Conservation (phyloP, 2,888 invertebrate genomes). For the Phaonia tiefii region DNA sequence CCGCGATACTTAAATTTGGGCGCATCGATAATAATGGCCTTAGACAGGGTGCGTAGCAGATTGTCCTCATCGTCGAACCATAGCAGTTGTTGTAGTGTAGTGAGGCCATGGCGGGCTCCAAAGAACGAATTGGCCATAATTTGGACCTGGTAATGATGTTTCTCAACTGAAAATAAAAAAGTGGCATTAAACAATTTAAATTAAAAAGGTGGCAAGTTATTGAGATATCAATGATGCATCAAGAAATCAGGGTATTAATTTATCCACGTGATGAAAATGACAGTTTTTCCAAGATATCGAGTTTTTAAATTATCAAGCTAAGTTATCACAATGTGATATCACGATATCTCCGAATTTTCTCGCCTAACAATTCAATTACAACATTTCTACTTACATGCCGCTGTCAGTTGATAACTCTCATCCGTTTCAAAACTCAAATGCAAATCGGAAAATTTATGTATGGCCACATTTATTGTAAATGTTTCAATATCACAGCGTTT, state of each 20-base stretch:
- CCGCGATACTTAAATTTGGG: conserved; percentile 91
- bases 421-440: conserved; percentile 86
- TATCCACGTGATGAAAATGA: too few species aligned
- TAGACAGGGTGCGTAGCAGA: conserved; percentile 84
- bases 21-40: conserved; percentile 87
- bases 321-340: too few species aligned
- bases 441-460: conserved; percentile 83
- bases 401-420: conserved; percentile 87
- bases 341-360: too few species aligned
- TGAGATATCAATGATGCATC: too few species aligned
- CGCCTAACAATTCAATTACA: too few species aligned
- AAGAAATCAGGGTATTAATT: too few species aligned
- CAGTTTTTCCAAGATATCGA: too few species aligned
- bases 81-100: conserved; percentile 89
- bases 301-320: too few species aligned
- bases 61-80: conserved; percentile 88
- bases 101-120: conserved; percentile 89
- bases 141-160: conserved; percentile 82
- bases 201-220: too few species aligned
- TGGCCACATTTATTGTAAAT: conserved; percentile 80
- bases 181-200: too few species aligned
- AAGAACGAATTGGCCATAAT: conserved; percentile 87
- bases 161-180: conserved; percentile 72
- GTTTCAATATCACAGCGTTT: conserved; percentile 76
- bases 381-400: conserved; percentile 82